Evolutionary conservation across 2,113 vertebrate species (phyloP).

Genomic region (Noctilio leporinus): DNA sequence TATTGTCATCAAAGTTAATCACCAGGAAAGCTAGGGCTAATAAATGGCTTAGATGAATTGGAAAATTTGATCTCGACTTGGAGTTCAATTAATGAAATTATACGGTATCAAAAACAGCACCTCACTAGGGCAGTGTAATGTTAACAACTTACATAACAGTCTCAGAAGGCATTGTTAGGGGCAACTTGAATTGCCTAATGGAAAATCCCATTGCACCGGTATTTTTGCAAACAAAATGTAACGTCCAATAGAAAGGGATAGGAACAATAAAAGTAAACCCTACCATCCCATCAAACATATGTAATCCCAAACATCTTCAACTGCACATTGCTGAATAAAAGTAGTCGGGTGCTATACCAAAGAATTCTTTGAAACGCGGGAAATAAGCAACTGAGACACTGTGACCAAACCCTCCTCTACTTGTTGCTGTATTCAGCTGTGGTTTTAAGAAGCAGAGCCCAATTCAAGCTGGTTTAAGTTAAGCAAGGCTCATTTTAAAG

Average conservation of each 20-base stretch:
- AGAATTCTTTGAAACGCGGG: background rate
- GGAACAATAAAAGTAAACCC: slow-evolving; percentile 13
- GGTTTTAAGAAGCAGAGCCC: background rate
- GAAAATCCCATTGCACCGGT: background rate
- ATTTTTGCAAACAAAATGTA: slow-evolving; percentile 32
- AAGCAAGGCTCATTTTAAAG: background rate
- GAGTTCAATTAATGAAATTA: slow-evolving; percentile 66
- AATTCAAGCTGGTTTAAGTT: background rate
- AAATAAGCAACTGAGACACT: background rate
- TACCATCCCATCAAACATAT: background rate
- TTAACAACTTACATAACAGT: slow-evolving; percentile 42
- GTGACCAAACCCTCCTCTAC: background rate
- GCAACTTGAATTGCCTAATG: background rate
- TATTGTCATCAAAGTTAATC: slow-evolving; percentile 62
- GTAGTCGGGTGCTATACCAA: background rate
- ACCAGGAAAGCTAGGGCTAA: slow-evolving; percentile 49
- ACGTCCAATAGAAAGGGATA: background rate
- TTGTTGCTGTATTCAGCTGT: background rate
- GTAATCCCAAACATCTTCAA: background rate
- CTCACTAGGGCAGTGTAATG: slow-evolving; percentile 21
- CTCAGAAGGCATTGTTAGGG: slow-evolving; percentile 39
- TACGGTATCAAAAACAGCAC: slow-evolving; percentile 27
- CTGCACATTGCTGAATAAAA: background rate
- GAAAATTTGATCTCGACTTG: slow-evolving; percentile 63
- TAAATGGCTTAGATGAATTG: slow-evolving; percentile 59